A percentile compares a stretch with the other conserved stretches of the same genome.
These are phyloP conservation scores for Turritopsis dohrnii DNA, from an alignment of 30 jellyfish, hydroid and myxozoan genomes.

Conservation along the genomic window DNA sequence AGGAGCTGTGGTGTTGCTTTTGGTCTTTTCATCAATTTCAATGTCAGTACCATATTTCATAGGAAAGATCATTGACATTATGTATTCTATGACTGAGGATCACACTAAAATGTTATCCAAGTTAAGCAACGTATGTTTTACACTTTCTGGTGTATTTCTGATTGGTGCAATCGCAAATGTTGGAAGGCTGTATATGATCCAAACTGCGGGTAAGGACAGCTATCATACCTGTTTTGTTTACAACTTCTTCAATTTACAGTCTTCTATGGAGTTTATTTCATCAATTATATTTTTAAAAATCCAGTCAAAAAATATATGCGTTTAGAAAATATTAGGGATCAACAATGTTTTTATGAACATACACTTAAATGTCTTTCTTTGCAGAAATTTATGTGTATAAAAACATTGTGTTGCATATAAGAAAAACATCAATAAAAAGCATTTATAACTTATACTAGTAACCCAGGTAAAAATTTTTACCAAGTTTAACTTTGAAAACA, in stretches of 20 bases:
- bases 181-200: constrained; percentile 85
- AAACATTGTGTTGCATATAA: too few relatives aligned
- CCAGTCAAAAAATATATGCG: too few relatives aligned
- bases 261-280: too few relatives aligned
- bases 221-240: background rate
- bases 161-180: constrained; percentile 92
- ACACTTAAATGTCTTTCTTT: too few relatives aligned
- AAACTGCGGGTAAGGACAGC: constrained; percentile 78
- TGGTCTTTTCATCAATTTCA: constrained; percentile 80
- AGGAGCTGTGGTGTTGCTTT: constrained; percentile 78
- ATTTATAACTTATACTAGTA: too few relatives aligned
- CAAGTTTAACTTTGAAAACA: too few relatives aligned
- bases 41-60: constrained; percentile 94
- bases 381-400: too few relatives aligned
- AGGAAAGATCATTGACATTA: constrained; percentile 89
- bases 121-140: constrained; percentile 50
- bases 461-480: too few relatives aligned
- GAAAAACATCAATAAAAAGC: too few relatives aligned
- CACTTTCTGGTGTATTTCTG: constrained; percentile 60
- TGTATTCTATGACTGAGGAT: constrained; percentile 61
- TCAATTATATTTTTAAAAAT: too few relatives aligned
- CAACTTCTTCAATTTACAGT: background rate
- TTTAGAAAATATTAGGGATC: too few relatives aligned
- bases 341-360: too few relatives aligned
- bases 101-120: constrained; percentile 71